These are phyloP conservation scores for Rhabdornis inornatus DNA, from an alignment of 2,113 vertebrate genomes.

Conservation along the genomic window DNA sequence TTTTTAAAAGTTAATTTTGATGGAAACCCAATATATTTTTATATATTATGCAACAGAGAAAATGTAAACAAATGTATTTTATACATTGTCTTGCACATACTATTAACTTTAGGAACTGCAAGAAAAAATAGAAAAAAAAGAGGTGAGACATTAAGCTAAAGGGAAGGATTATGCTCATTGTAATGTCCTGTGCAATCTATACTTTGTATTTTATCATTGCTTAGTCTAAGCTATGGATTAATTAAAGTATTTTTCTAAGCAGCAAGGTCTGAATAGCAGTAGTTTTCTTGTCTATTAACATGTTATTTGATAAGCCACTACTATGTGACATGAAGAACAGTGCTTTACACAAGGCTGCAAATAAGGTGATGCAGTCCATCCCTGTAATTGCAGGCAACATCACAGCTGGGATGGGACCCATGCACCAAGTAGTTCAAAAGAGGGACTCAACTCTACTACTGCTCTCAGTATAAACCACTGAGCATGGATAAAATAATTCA, in stretches of 20 bases:
- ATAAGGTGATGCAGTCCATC: background rate
- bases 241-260: slow-evolving; percentile 71
- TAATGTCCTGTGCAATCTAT: background rate
- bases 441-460: background rate
- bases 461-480: background rate
- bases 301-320: background rate
- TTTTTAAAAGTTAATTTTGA: slow-evolving; percentile 40
- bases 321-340: background rate
- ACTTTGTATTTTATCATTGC: slow-evolving; percentile 7
- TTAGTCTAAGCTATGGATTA: background rate
- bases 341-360: background rate
- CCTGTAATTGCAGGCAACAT: background rate
- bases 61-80: slow-evolving; percentile 39
- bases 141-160: background rate
- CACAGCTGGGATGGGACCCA: background rate
- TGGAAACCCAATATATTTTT: slow-evolving; percentile 59
- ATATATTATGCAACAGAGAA: background rate
- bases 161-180: background rate
- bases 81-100: background rate
- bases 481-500: background rate
- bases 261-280: background rate
- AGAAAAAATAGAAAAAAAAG: background rate
- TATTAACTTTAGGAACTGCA: background rate
- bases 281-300: background rate
- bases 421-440: background rate